A percentile compares a stretch with the other conserved stretches of the same genome.
Conservation (phyloP, 2,113 vertebrate species). For the Pan troglodytes region DNA sequence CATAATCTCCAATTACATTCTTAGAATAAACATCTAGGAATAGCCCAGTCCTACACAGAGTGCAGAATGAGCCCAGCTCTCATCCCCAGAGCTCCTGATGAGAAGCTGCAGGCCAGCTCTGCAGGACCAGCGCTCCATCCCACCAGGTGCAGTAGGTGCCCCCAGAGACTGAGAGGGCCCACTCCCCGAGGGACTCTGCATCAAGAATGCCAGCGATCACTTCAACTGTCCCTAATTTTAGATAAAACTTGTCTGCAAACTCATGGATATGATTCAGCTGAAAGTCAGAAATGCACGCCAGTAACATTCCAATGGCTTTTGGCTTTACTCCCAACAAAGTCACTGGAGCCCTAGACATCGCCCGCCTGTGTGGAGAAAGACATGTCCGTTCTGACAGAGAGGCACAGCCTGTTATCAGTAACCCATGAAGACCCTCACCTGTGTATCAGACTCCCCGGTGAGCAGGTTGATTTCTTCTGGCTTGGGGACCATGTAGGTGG, state of each 20-base stretch:
- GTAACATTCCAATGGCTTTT: rapidly evolving
- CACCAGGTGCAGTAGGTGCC: rapidly evolving
- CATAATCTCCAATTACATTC: background rate
- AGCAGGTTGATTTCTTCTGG: constrained; percentile 95
- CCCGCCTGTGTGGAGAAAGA: rapidly evolving
- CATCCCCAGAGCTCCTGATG: too few species aligned
- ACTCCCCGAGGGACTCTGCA: too few species aligned
- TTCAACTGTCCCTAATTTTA: background rate
- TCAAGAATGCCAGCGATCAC: background rate
- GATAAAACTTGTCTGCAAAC: rapidly evolving
- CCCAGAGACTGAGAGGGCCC: background rate
- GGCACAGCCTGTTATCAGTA: background rate
- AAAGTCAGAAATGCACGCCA: rapidly evolving
- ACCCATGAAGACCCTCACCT: constrained; percentile 81
- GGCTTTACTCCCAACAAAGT: background rate
- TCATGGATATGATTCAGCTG: rapidly evolving
- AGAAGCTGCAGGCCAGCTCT: background rate
- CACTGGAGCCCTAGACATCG: rapidly evolving
- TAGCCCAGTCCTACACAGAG: rapidly evolving
- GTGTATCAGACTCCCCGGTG: constrained; percentile 86
- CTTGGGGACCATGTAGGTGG: constrained; percentile 96
- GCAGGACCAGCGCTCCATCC: background rate
- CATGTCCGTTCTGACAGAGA: background rate
- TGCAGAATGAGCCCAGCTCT: too few species aligned
- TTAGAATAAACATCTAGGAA: background rate